A percentile compares a stretch with the other conserved stretches of the same genome.
phyloP scores from a whole-genome alignment of 2,797 vertebrate genomes.

The Neosalanx taihuensis region DNA sequence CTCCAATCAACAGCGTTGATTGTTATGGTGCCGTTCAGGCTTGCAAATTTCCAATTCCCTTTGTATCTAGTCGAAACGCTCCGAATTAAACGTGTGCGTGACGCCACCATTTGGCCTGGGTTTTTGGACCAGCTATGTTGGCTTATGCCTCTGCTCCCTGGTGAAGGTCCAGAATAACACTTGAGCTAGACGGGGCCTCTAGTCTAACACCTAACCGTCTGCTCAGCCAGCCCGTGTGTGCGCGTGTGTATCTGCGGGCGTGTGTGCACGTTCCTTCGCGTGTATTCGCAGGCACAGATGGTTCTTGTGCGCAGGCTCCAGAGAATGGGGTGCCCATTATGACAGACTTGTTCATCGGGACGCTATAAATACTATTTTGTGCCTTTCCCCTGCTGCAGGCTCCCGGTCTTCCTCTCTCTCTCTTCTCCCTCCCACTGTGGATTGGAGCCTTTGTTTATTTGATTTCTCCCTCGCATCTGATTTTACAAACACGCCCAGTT shows the following conservation, averaged over 20 bases:
- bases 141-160: conserved; percentile 38
- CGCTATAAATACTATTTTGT: conserved; percentile 31
- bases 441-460: too few species aligned
- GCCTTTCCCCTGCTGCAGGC: conserved; percentile 29
- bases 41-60: conserved; percentile 39
- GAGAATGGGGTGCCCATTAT: conserved; percentile 38
- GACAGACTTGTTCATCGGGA: conserved; percentile 45
- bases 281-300: conserved; percentile 46
- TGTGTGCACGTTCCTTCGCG: neutral
- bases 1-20: conserved; percentile 51
- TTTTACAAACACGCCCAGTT: neutral
- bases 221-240: conserved; percentile 23
- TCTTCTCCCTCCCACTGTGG: neutral
- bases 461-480: too few species aligned
- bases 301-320: conserved; percentile 34
- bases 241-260: conserved; percentile 1
- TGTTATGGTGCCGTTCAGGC: conserved; percentile 44
- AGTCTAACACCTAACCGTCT: conserved; percentile 46
- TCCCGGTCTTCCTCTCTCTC: neutral
- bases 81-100: conserved; percentile 37
- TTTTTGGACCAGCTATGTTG: conserved; percentile 39
- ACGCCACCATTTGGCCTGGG: conserved; percentile 52
- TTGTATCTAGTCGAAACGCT: conserved; percentile 45
- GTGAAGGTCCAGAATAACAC: conserved; percentile 49
- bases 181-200: conserved; percentile 46